Base-by-base conservation (phyloP, 1,140 invertebrate genomes). In the Solenopsis invicta region DNA sequence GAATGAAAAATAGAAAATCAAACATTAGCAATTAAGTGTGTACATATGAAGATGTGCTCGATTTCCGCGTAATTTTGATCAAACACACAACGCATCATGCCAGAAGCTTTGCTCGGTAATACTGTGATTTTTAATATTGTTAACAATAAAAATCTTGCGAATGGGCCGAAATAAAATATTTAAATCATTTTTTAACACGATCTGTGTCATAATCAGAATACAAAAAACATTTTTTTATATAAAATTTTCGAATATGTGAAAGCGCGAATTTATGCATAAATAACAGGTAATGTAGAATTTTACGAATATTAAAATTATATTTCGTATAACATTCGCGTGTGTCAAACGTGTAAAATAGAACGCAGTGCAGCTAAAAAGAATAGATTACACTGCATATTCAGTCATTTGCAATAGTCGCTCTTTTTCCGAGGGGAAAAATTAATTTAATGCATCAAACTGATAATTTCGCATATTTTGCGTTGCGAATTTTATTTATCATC, bases 221-320 rank as follows among this genome's bases (percentile, higher is more conserved):
- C 12, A 34, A 16, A 12, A 62, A 9, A 34, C 18, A 62, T 62
- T 62, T 18, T 34, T 24, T 41, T 2, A 29, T 21, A 1, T 62
- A 5, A 34, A 62, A 62, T 62, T 62, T 62, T 29, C 4, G 1
- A 61, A 29, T 16, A 61, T 52, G n/a, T 16, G 34, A 29, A 62
- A 62, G 9, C 24, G 9, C n/a, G 9, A 41, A 12, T 41, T 66
- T 66, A 66, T 64, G 6, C 18, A 18, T 66, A n/a, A 0, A n/a
- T 37, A 37, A 48, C 9, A 21, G 6, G 37, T n/a, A 66, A 66
- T 66, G 0, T 41, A 4, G 9, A 67, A 67, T 10, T 45, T 21
- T 45, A 21, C 37, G 5, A 45, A 67, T 45, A 67, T 67, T 45
- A 21, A 67, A 67, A 45, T 45, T 67, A 9, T 66, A 67, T 67